phyloP scores from a whole-genome alignment of 1,140 invertebrate genomes.

The Octopus bimaculoides region DNA sequence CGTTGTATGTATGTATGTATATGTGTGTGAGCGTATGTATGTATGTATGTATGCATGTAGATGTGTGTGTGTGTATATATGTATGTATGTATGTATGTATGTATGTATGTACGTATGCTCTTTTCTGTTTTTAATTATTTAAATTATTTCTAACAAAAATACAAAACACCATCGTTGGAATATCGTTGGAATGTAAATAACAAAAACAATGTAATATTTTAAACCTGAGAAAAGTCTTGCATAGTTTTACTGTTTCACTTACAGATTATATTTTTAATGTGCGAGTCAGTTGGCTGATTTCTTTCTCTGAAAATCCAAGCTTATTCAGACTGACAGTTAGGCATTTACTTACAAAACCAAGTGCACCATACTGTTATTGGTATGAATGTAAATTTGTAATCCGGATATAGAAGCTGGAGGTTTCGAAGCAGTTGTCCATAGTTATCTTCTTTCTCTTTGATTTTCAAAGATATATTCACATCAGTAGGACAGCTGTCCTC shows the following conservation, averaged over 20 bases:
- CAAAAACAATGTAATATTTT: conserved; percentile 1
- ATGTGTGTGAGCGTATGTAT: conserved; percentile 17
- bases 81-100: conserved; percentile 13
- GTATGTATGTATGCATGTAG: conserved; percentile 19
- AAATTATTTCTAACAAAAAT: not conserved
- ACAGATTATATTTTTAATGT: not conserved
- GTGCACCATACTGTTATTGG: not conserved
- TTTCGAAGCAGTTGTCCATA: not conserved
- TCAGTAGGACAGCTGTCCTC: conserved; percentile 11
- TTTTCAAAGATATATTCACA: not conserved
- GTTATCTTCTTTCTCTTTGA: not conserved
- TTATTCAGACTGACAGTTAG: not conserved
- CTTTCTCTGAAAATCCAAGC: not conserved
- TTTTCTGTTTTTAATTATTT: not conserved
- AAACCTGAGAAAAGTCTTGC: not conserved
- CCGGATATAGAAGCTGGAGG: not conserved
- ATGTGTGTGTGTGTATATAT: conserved; percentile 11
- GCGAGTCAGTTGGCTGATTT: not conserved
- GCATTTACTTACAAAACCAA: not conserved
- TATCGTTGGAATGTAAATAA: not conserved
- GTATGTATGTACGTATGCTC: conserved; percentile 3
- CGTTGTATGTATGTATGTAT: conserved; percentile 7
- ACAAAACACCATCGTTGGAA: not conserved
- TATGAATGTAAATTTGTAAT: not conserved
- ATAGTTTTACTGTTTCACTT: not conserved